These are phyloP conservation scores for Melanaphis sacchari DNA, from an alignment of 1,140 invertebrate species.

Conservation along the genomic window DNA sequence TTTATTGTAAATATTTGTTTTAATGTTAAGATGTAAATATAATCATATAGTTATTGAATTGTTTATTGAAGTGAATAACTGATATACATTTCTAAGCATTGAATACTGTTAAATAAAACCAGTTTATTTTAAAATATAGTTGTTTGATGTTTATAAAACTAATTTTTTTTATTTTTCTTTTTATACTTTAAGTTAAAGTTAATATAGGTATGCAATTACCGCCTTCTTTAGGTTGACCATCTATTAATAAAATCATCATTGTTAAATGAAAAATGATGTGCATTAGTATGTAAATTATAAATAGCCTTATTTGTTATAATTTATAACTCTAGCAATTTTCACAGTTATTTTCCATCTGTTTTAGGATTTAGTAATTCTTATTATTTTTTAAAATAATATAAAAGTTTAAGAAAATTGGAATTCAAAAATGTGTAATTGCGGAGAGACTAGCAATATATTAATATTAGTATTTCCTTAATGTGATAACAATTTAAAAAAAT, in stretches of 20 bases:
- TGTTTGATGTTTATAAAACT: background rate
- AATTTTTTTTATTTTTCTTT: background rate
- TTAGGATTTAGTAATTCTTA: too few species aligned
- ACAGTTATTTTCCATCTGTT: too few species aligned
- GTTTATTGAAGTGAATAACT: background rate
- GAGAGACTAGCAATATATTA: too few species aligned
- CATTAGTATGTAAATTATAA: background rate
- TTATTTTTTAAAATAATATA: too few species aligned
- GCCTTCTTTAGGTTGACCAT: background rate
- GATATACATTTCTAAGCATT: background rate
- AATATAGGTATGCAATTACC: background rate
- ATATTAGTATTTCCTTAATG: too few species aligned
- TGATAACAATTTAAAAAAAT: too few species aligned
- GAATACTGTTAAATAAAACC: background rate
- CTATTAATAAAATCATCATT: background rate
- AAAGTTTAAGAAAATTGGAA: too few species aligned
- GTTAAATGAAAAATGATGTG: background rate
- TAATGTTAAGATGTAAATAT: background rate
- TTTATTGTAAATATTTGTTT: background rate
- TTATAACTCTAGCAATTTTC: too few species aligned
- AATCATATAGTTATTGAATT: background rate
- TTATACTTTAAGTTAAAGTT: background rate
- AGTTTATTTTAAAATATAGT: background rate
- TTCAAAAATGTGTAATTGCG: too few species aligned
- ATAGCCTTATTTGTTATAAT: background rate